A percentile compares a stretch with the other conserved stretches of the same genome.
Conservation (phyloP, 2,113 vertebrate genomes). For the Petromus typicus region DNA sequence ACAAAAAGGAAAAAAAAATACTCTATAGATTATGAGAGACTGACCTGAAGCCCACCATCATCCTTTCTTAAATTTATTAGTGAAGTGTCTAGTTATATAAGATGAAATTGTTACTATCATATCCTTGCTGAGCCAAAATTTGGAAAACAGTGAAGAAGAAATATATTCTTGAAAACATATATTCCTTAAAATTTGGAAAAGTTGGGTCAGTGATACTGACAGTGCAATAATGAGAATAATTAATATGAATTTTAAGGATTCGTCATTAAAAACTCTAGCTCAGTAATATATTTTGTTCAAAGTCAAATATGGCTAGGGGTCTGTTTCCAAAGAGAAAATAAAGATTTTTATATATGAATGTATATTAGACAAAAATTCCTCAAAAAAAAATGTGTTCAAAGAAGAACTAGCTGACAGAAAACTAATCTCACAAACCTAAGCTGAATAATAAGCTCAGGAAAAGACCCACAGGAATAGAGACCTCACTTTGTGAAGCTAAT, state of each 20-base stretch:
- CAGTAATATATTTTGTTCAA: neutral
- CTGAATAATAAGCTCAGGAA: constrained; percentile 46
- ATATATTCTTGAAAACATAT: constrained; percentile 6
- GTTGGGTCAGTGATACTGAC: constrained; percentile 11
- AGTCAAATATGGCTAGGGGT: neutral
- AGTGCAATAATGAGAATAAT: constrained; percentile 1
- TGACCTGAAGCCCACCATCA: neutral
- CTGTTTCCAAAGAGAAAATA: constrained; percentile 45
- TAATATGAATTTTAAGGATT: constrained; percentile 48
- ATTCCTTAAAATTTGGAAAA: neutral
- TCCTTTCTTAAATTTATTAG: neutral
- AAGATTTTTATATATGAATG: constrained; percentile 44
- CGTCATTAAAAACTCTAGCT: neutral
- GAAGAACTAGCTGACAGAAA: constrained; percentile 14
- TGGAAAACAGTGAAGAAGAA: neutral
- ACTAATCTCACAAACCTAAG: constrained; percentile 55
- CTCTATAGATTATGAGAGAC: neutral
- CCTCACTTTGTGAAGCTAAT: constrained; percentile 49
- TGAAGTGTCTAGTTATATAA: neutral
- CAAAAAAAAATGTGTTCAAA: constrained; percentile 45
- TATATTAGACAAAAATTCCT: constrained; percentile 27
- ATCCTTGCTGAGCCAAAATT: neutral
- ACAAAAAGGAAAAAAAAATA: neutral
- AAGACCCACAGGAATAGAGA: constrained; percentile 40
- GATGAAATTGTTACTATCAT: neutral